Percentiles rank a stretch among this genome's conserved stretches.
phyloP scores from a whole-genome alignment of 2,888 invertebrate genomes.

The Eristalis intricaria region DNA sequence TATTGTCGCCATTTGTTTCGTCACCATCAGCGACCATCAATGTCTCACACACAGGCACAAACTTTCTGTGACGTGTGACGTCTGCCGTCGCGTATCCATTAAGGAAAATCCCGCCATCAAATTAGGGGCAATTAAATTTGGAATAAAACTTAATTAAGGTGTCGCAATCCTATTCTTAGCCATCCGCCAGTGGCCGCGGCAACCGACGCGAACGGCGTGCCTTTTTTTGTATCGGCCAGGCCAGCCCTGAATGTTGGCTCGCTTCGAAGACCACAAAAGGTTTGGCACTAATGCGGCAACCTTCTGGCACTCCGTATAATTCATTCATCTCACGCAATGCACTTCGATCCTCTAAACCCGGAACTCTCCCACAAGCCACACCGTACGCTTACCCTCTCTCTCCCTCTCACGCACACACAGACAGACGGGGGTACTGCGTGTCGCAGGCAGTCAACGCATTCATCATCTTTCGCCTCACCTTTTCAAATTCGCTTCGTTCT shows the following conservation, averaged over 20 bases:
- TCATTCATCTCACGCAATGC: constrained; percentile 59
- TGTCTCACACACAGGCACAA: constrained; percentile 1
- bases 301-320: constrained; percentile 34
- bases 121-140: constrained; percentile 25
- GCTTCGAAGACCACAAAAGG: constrained; percentile 31
- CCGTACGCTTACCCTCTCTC: not conserved
- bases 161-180: constrained; percentile 9
- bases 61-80: constrained; percentile 3
- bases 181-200: not conserved
- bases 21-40: constrained; percentile 10
- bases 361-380: constrained; percentile 53
- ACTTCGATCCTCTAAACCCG: constrained; percentile 52
- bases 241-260: not conserved
- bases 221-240: not conserved
- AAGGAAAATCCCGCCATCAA: constrained; percentile 16
- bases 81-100: constrained; percentile 5
- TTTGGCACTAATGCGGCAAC: constrained; percentile 27
- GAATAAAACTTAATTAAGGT: constrained; percentile 27
- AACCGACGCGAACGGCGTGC: not conserved
- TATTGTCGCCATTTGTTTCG: constrained; percentile 42
- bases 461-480: constrained; percentile 67
- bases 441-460: constrained; percentile 49
- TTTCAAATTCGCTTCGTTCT: constrained; percentile 60
- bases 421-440: constrained; percentile 8
- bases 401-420: not conserved